These are phyloP conservation scores for Odontophorus gujanensis DNA, from an alignment of 2,113 vertebrate genomes.

Conservation along the genomic window DNA sequence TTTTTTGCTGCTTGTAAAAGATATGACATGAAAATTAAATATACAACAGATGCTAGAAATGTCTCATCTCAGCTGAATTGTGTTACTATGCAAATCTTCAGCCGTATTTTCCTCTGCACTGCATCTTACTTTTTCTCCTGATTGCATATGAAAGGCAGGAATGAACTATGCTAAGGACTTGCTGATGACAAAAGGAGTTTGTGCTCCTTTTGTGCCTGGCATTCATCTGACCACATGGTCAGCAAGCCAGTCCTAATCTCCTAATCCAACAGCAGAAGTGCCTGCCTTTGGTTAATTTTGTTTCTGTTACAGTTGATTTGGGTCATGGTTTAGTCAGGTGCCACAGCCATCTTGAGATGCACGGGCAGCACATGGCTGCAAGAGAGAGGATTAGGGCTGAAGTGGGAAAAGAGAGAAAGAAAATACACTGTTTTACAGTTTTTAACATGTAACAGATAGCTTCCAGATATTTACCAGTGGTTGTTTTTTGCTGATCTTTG, in stretches of 20 bases:
- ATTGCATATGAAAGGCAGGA: neutral
- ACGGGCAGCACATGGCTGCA: neutral
- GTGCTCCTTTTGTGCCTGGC: neutral
- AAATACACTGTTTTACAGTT: neutral
- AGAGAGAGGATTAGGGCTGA: neutral
- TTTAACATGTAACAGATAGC: neutral
- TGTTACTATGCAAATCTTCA: neutral
- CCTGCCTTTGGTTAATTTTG: neutral
- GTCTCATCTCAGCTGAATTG: neutral
- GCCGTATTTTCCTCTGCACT: neutral
- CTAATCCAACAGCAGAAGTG: neutral
- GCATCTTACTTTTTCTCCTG: neutral
- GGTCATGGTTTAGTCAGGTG: neutral
- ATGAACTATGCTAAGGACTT: neutral
- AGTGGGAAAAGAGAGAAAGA: neutral
- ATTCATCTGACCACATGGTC: neutral
- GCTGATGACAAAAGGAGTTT: neutral
- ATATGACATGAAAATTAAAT: neutral
- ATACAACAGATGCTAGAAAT: neutral
- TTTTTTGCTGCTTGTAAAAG: neutral
- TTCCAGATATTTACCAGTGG: neutral
- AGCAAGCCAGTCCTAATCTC: neutral
- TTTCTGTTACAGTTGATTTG: neutral
- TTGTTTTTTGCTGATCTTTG: neutral
- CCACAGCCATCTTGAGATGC: neutral